Evolutionary conservation across 2,797 vertebrate genomes (phyloP), one percentile per base, ranked within the genome.

Genomic region (Ibycter americanus): DNA sequence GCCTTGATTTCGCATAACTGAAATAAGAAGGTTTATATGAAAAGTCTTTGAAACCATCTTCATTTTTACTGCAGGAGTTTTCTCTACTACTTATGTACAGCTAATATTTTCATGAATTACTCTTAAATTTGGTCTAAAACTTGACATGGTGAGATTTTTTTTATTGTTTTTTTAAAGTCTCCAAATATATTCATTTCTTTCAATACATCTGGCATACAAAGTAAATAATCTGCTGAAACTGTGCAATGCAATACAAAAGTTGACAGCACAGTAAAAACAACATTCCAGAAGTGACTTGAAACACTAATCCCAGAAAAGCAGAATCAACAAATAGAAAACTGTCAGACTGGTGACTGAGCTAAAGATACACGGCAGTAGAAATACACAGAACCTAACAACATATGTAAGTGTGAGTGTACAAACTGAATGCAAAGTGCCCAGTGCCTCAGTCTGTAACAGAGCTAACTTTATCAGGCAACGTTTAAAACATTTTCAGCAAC

Each of bases 1-100:
- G 71, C 99, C 99, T 96, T 98, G 98, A 92, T 98, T 98, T 72
- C 98, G 97, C 98, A 99, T 99, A 91, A 99, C 99, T 99, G 78
- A 72, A 98, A 95, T 20, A 87, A 65, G 26, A 94, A 94, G 15
- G 54, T 73, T 80, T 80, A 36, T 76, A 36, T 36, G 40, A 66
- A 32, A 97, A 73, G 34, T 11, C n/a, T 44, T 8, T 32, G 34
- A 61, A 56, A 66, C 25, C 22, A 58, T 61, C 62, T 85, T 89
- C n/a, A 34, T 42, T 89, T 76, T 56, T 85, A 76, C 42, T 66
- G 32, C 13, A 86, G 8, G 31, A 42, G 3, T 87, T 92, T 85
- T 59, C 29, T 78, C 47, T n/a, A 87, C 16, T n/a, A 62, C 13
- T 56, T 56, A 8, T 56, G 44, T 29, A 29, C n/a, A 84, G 66